Evolutionary conservation across 1,140 invertebrate species (phyloP), one percentile per base, ranked within the genome.

Genomic region (Lepidurus packardi): DNA sequence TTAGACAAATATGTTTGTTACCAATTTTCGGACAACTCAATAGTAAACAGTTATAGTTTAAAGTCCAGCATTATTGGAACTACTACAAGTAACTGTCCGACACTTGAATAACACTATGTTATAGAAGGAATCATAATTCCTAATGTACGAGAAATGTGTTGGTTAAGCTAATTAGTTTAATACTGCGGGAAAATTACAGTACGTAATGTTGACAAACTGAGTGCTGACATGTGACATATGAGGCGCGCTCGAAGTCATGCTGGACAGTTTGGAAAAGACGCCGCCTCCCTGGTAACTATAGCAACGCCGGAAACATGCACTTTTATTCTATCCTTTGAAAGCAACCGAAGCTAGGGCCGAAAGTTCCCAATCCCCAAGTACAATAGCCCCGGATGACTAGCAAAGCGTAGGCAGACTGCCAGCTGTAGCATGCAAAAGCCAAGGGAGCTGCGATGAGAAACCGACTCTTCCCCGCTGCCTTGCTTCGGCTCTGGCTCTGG

Each of bases 331-430:
- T 65, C 53, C 53, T 65, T 65, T 21, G 13, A 65, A 65, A 65
- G 53, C 53, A 65, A 65, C 53, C 53, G 53, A 65, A 65, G 53
- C 53, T 65, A 65, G 53, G 53, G 13, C 53, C 53, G 16, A 13
- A 65, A 65, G 53, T 65, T 65, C 53, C 53, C 53, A 65, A 65
- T 65, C 53, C 53, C 53, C 53, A 65, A 65, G 53, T 65, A 65
- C 53, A 65, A 65, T 65, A 65, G 53, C 53, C 53, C 53, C 53
- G 53, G 53, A 65, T 65, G 53, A 65, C 53, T 65, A 65, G 53
- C 53, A 65, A 65, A 65, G 53, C 53, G 53, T 65, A 65, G 53
- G 53, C 53, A 65, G 53, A 65, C 53, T 21, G 53, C 53, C 53
- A 65, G 53, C 53, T 65, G 53, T 65, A 65, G 53, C 53, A 65